These are phyloP conservation scores for Napeogenes inachia DNA, from an alignment of 2,888 invertebrate genomes.

Conservation along the genomic window DNA sequence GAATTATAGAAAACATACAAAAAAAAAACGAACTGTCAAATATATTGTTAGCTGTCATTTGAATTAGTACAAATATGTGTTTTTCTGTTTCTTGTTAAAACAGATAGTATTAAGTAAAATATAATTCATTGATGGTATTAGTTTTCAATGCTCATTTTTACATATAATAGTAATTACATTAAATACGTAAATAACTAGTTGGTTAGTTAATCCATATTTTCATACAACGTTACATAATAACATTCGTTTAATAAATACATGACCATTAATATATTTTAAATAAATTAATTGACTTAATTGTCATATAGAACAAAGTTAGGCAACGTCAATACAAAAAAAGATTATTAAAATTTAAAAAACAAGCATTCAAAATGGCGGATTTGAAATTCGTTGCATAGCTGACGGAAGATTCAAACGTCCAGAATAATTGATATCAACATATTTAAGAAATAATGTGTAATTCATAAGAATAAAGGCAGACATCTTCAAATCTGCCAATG, in stretches of 20 bases:
- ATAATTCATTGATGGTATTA: neutral
- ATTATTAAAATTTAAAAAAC: neutral
- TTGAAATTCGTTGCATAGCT: conserved; percentile 27
- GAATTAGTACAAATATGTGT: too few species aligned
- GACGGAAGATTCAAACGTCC: conserved; percentile 19
- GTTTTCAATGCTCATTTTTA: conserved; percentile 7
- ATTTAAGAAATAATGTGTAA: conserved; percentile 11
- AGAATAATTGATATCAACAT: conserved; percentile 16
- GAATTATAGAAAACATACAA: conserved; percentile 23
- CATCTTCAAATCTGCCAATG: neutral
- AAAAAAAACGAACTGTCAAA: neutral
- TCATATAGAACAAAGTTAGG: conserved; percentile 20
- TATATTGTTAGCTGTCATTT: too few species aligned
- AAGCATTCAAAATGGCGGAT: conserved; percentile 15
- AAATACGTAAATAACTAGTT: conserved; percentile 16
- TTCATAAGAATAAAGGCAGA: conserved; percentile 21
- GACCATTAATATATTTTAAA: conserved; percentile 27
- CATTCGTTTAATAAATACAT: conserved; percentile 19
- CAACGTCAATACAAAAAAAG: conserved; percentile 4
- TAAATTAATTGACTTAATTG: conserved; percentile 32
- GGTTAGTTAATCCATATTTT: conserved; percentile 17
- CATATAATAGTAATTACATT: conserved; percentile 19
- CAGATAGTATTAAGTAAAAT: too few species aligned
- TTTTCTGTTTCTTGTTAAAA: too few species aligned
- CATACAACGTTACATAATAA: conserved; percentile 18